Conservation (phyloP, 2,113 vertebrate genomes). For the Trogon melanurus region DNA sequence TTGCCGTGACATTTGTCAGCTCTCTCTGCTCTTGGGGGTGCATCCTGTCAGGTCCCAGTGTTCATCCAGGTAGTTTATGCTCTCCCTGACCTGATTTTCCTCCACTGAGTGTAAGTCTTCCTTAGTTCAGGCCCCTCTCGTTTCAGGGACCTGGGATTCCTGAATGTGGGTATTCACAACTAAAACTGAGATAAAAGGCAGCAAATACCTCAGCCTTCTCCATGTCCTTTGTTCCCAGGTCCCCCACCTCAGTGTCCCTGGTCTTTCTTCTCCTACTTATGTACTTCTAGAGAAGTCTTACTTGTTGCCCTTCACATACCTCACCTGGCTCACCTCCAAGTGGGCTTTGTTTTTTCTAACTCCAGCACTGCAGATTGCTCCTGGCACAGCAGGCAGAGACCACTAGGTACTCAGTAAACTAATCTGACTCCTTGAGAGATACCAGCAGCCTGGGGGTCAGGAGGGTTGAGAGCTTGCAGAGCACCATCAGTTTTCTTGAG, state of each 20-base stretch:
- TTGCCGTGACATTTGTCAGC: background rate
- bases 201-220: background rate
- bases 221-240: background rate
- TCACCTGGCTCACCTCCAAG: background rate
- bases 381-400: background rate
- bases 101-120: background rate
- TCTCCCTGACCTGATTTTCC: background rate
- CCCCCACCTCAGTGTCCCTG: background rate
- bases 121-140: background rate
- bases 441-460: background rate
- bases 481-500: background rate
- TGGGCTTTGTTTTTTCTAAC: background rate
- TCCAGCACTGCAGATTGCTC: background rate
- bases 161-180: background rate
- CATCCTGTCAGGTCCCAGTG: background rate
- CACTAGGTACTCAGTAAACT: background rate
- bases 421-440: background rate
- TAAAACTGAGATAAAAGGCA: background rate
- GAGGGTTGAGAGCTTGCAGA: background rate
- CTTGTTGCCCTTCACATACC: background rate
- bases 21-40: background rate
- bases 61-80: background rate
- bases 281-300: background rate
- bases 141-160: background rate
- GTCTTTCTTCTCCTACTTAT: background rate